phyloP scores from a whole-genome alignment of 2,113 vertebrate genomes.

The Pelmatolapia mariae region DNA sequence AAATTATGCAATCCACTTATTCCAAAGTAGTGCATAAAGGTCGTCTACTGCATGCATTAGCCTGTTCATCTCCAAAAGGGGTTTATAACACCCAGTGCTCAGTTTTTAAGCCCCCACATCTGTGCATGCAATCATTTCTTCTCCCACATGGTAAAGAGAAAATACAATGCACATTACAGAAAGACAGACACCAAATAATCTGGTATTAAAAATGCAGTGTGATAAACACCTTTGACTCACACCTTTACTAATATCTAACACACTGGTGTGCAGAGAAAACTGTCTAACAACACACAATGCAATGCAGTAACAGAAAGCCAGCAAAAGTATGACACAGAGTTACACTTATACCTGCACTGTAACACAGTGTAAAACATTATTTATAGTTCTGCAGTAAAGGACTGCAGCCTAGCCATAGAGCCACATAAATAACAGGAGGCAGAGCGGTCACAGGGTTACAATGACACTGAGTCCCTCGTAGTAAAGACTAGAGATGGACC shows the following conservation, averaged over 20 bases:
- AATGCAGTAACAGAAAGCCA: neutral
- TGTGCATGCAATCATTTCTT: neutral
- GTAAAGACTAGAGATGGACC: too few relatives aligned
- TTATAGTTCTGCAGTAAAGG: neutral
- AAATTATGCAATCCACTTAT: neutral
- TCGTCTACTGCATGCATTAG: neutral
- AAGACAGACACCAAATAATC: neutral
- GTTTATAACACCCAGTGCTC: neutral
- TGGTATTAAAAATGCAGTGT: neutral
- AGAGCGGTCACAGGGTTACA: neutral
- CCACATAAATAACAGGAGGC: neutral
- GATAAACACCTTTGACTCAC: neutral
- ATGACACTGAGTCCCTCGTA: accelerated
- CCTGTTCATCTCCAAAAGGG: neutral
- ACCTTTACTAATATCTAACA: accelerated
- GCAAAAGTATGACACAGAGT: neutral
- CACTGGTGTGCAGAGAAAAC: neutral
- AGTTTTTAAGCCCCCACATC: neutral
- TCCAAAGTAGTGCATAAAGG: neutral
- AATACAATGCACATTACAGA: neutral
- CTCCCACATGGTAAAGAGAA: neutral
- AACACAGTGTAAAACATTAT: neutral
- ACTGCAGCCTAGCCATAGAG: neutral
- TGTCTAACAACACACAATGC: neutral
- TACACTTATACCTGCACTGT: neutral